A percentile compares a stretch with the other conserved stretches of the same genome.
phyloP scores from a whole-genome alignment of 2,888 invertebrate species.

The Taphrorychus bicolor region DNA sequence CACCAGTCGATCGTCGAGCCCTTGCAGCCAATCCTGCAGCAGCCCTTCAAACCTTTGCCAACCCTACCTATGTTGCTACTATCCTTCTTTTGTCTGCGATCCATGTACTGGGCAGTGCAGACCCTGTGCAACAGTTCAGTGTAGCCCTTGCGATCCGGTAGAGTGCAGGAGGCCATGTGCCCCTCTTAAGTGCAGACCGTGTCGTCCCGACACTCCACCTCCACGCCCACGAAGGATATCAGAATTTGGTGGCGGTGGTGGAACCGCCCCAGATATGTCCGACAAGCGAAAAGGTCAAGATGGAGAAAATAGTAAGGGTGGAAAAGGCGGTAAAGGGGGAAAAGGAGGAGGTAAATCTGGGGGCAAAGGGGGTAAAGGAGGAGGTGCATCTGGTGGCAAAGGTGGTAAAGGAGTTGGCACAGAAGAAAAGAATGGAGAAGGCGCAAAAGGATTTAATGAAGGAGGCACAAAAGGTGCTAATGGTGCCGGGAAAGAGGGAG shows the following conservation, averaged over 20 bases:
- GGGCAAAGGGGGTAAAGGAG: not conserved
- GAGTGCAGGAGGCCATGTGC: too few relatives aligned
- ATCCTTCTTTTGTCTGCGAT: not conserved
- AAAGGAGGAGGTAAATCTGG: not conserved
- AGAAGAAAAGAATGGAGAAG: constrained; percentile 14
- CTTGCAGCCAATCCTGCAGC: too few relatives aligned
- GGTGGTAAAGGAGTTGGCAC: not conserved
- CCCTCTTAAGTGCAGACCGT: too few relatives aligned
- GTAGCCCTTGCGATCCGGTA: too few relatives aligned
- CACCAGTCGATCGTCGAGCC: too few relatives aligned
- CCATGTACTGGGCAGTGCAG: too few relatives aligned
- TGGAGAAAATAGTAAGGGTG: constrained; percentile 10
- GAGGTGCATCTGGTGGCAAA: not conserved
- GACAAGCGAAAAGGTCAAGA: not conserved
- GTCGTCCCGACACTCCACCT: too few relatives aligned
- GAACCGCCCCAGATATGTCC: not conserved
- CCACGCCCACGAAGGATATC: constrained; percentile 24
- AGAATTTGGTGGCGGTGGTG: constrained; percentile 7
- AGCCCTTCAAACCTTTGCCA: not conserved
- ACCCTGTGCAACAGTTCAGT: too few relatives aligned
- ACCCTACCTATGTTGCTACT: not conserved
- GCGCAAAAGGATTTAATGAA: constrained; percentile 3
- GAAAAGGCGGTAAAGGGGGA: constrained; percentile 1
- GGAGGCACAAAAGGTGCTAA: not conserved
- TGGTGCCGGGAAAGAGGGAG: not conserved